Evolutionary conservation across 2,113 vertebrate species (phyloP), one percentile per base, ranked within the genome.

Genomic region (Pachypanchax playfairii): DNA sequence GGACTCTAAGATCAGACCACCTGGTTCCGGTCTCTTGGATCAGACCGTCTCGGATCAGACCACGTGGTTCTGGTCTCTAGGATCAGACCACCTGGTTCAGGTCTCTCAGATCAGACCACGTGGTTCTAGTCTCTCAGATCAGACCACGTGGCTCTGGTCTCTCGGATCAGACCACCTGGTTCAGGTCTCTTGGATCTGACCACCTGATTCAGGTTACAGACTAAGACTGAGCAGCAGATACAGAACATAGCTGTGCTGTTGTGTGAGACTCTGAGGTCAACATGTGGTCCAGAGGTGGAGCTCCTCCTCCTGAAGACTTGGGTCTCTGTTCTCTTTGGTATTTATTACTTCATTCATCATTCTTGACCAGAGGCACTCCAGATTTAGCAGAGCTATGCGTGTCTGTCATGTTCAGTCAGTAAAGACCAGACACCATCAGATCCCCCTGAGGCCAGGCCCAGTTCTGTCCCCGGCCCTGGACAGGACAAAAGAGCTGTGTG

Each of bases 401-500:
- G 78, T 86, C 73, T 73, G 65, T 77, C 68, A 66, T 82, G 65
- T n/a, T n/a, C n/a, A n/a, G 82, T 75, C 75, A 72, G 77, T 81
- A 44, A 84, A 82, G 71, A 84, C 67, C 84, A 87, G 83, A 82
- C 77, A 53, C 78, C 61, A 64, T 84, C 64, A 80, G 80, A 84
- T 84, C 59, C 85, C 75, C 89, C 81, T 64, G 56, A 72, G 85
- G 89, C 85, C 59, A 75, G 74, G 67, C 75, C 25, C 50, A 17
- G 66, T 47, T 61, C 67, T 41, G n/a, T 53, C 52, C 59, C 65
- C 14, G n/a, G 22, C 15, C 12, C 31, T 33, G 58, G 35, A 18
- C 47, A 54, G 48, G 57, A 89, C 79, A 87, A 83, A 85, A 68
- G 70, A 4, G 11, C 35, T 18, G 36, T 83, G 67, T 85, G 85